Conservation (phyloP, 2,888 invertebrate genomes). For the Neuroscelio doddi region DNA sequence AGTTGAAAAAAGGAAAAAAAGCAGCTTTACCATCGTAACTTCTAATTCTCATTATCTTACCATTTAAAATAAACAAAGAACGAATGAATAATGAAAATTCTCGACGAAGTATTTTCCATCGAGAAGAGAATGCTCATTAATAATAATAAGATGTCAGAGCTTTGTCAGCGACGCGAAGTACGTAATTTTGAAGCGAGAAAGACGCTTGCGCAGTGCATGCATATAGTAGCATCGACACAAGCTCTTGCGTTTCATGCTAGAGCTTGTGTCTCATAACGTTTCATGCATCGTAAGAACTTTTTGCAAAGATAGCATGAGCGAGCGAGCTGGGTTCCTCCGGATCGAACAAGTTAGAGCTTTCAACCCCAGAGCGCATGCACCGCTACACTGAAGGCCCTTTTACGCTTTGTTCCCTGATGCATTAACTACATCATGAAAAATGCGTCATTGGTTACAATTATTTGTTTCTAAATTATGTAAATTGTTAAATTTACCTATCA, state of each 20-base stretch:
- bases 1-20: too few relatives aligned
- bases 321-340: constrained; percentile 48
- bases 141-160: constrained; percentile 6
- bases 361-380: constrained; percentile 55
- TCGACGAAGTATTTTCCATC: too few relatives aligned
- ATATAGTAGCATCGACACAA: constrained; percentile 42
- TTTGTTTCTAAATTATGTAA: too few relatives aligned
- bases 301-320: constrained; percentile 24
- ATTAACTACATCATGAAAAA: constrained; percentile 27
- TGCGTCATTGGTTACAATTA: too few relatives aligned
- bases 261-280: constrained; percentile 26
- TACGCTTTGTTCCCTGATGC: constrained; percentile 50
- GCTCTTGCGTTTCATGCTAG: constrained; percentile 21
- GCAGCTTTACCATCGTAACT: too few relatives aligned
- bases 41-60: too few relatives aligned
- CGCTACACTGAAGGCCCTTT: constrained; percentile 46
- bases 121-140: too few relatives aligned
- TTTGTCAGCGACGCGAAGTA: constrained; percentile 4
- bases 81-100: too few relatives aligned
- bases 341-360: constrained; percentile 58
- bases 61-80: too few relatives aligned
- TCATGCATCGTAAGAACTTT: constrained; percentile 41
- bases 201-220: constrained; percentile 19
- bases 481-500: too few relatives aligned
- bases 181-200: constrained; percentile 16